phyloP scores from a whole-genome alignment of 2,113 vertebrate species.

The Gallinago undulata region DNA sequence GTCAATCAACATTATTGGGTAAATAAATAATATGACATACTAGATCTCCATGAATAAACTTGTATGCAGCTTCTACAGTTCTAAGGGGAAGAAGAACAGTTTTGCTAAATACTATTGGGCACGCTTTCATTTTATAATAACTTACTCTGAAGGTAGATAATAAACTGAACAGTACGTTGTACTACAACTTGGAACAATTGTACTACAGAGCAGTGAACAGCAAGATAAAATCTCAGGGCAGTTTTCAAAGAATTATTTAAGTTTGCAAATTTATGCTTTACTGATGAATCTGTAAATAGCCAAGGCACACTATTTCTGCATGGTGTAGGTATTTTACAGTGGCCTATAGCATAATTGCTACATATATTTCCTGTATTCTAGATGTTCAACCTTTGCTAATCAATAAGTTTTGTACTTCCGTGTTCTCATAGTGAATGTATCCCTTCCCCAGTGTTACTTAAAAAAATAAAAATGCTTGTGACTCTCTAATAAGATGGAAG shows the following conservation, averaged over 20 bases:
- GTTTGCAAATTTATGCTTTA: neutral
- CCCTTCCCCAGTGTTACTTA: rapidly evolving
- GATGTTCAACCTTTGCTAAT: neutral
- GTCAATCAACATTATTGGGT: neutral
- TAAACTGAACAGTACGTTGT: neutral
- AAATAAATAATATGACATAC: no score
- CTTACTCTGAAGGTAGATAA: neutral
- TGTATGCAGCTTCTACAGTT: no score
- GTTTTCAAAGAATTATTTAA: neutral
- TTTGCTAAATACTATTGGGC: neutral
- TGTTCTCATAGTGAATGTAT: neutral
- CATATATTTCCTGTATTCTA: neutral
- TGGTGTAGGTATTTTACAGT: neutral
- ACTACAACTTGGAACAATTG: neutral
- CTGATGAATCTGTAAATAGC: neutral
- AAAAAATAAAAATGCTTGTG: neutral
- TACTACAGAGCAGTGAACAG: neutral
- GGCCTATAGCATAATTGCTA: neutral
- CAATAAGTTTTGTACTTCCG: neutral
- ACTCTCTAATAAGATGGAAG: neutral
- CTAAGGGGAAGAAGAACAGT: no score
- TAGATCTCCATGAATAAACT: no score
- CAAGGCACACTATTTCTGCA: neutral
- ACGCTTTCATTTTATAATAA: neutral
- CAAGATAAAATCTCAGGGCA: neutral